Evolutionary conservation across 2,113 vertebrate genomes (phyloP).

Genomic region (Paramisgurnus dabryanus): DNA sequence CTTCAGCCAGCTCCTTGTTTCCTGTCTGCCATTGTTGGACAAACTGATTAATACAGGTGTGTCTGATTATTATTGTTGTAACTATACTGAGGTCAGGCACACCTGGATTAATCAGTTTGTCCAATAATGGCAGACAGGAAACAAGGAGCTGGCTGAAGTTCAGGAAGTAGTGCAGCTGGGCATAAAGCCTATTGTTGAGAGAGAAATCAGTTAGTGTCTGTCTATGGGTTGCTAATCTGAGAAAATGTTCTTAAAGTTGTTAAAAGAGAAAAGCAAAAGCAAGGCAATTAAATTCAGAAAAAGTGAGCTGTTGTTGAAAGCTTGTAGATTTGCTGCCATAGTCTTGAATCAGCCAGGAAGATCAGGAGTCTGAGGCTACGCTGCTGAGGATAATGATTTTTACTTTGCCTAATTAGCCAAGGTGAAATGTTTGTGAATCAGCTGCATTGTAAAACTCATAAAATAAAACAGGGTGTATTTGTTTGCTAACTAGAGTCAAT

Average conservation of each 20-base stretch:
- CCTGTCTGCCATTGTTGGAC: too few relatives aligned
- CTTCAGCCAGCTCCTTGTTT: too few relatives aligned
- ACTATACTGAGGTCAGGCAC: too few relatives aligned
- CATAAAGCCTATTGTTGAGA: too few relatives aligned
- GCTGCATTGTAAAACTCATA: conserved; percentile 7
- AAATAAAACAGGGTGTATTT: background rate
- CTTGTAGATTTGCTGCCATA: conserved; percentile 10
- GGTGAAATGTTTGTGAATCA: background rate
- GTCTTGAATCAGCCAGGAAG: background rate
- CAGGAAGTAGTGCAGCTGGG: too few relatives aligned
- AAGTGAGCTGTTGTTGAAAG: background rate
- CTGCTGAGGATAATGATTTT: background rate
- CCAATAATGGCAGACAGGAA: too few relatives aligned
- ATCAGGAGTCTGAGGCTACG: background rate
- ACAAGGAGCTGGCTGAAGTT: too few relatives aligned
- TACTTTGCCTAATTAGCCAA: conserved; percentile 3
- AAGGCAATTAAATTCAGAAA: conserved; percentile 12
- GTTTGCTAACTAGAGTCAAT: conserved; percentile 3
- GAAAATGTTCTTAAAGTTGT: conserved; percentile 1
- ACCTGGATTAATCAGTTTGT: too few relatives aligned
- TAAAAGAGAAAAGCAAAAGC: background rate
- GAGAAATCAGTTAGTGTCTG: background rate
- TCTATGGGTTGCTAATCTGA: background rate
- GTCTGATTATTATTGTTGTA: too few relatives aligned
- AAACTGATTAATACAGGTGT: too few relatives aligned